Conservation (phyloP, 1,140 invertebrate species). For the Agrilus planipennis region DNA sequence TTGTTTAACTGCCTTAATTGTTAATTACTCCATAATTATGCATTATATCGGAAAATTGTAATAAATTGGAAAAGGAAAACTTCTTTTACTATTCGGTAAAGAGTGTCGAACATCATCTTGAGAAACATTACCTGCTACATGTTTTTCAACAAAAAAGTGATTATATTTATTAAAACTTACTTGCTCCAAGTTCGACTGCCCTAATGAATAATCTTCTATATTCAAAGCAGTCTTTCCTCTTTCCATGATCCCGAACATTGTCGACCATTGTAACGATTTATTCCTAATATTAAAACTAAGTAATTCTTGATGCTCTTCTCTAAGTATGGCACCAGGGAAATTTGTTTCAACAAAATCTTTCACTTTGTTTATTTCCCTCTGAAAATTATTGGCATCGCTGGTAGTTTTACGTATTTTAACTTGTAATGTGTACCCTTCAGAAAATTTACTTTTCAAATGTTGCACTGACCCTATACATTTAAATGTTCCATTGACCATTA, state of each 20-base stretch:
- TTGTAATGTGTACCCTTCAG: slow-evolving; percentile 38
- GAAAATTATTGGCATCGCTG: background rate
- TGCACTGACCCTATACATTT: slow-evolving; percentile 55
- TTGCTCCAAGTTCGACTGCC: slow-evolving; percentile 70
- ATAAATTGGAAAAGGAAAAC: too few species aligned
- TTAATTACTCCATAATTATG: too few species aligned
- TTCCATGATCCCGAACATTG: slow-evolving; percentile 62
- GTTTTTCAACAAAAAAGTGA: too few species aligned
- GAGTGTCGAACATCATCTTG: too few species aligned
- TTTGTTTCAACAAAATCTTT: slow-evolving; percentile 31
- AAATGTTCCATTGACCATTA: slow-evolving; percentile 77
- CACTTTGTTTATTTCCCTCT: slow-evolving; percentile 16
- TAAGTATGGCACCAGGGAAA: slow-evolving; percentile 35
- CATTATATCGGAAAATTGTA: too few species aligned
- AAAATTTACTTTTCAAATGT: slow-evolving; percentile 54
- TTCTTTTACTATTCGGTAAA: too few species aligned
- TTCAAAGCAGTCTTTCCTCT: slow-evolving; percentile 38
- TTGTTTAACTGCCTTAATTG: too few species aligned
- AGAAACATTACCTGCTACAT: too few species aligned
- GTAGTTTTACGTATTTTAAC: slow-evolving; percentile 26
- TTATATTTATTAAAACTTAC: slow-evolving; percentile 30
- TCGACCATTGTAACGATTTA: slow-evolving; percentile 46
- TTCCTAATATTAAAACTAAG: slow-evolving; percentile 57
- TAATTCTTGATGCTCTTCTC: slow-evolving; percentile 58
- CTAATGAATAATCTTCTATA: slow-evolving; percentile 72